These are phyloP conservation scores for Catharus fuscescens DNA, from an alignment of 2,113 vertebrate genomes.

Conservation along the genomic window DNA sequence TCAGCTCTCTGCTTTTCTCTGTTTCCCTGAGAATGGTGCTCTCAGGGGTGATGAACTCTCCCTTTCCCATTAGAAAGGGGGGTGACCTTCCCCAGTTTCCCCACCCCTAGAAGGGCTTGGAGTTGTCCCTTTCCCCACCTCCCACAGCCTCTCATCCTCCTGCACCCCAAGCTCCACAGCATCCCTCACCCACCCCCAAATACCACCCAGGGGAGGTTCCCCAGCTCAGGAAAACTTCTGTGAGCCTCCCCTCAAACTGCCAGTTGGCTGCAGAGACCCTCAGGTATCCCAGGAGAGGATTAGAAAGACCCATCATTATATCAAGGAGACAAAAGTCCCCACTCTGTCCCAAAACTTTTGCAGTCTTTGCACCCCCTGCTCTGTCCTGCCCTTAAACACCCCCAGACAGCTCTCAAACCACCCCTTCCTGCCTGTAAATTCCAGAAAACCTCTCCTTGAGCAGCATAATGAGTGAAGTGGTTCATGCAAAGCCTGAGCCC, in stretches of 20 bases:
- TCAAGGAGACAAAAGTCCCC: neutral
- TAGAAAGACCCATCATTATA: neutral
- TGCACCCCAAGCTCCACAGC: neutral
- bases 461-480: neutral
- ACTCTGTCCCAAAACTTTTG: accelerated
- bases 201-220: neutral
- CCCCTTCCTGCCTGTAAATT: neutral
- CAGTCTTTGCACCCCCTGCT: neutral
- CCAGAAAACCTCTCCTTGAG: neutral
- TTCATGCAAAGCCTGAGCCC: neutral
- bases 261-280: neutral
- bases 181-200: neutral
- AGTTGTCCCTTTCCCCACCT: neutral
- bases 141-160: neutral
- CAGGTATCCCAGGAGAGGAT: accelerated
- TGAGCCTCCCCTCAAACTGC: accelerated
- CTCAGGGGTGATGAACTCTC: too few relatives aligned
- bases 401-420: neutral
- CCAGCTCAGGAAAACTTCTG: neutral
- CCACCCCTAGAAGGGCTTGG: neutral
- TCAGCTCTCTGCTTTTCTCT: neutral
- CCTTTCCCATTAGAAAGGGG: neutral
- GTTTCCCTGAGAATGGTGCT: accelerated
- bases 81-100: neutral
- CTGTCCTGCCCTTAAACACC: neutral